A percentile compares a stretch with the other conserved stretches of the same genome.
Conservation (phyloP, 2,888 invertebrate genomes). For the Polietes domitor region DNA sequence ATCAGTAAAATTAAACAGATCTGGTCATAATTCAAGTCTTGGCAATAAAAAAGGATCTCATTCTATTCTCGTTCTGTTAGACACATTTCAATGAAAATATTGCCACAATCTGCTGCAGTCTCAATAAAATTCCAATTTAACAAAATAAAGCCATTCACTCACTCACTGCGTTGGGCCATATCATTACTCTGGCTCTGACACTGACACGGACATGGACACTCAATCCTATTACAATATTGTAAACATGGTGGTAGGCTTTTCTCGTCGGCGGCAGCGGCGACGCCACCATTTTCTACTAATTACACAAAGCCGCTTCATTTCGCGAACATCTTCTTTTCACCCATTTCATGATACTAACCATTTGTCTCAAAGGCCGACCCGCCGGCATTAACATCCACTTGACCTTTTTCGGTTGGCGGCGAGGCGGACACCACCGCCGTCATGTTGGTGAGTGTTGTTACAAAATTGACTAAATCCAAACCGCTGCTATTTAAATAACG, state of each 20-base stretch:
- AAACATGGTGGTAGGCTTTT: not conserved
- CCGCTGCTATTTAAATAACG: conserved; percentile 77
- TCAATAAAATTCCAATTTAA: conserved; percentile 8
- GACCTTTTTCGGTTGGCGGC: not conserved
- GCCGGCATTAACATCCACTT: conserved; percentile 5
- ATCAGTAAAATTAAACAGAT: no score
- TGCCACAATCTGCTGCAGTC: not conserved
- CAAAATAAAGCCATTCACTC: not conserved
- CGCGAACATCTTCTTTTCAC: not conserved
- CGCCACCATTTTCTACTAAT: not conserved
- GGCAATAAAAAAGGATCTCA: no score
- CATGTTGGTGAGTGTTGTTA: conserved; percentile 71
- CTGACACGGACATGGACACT: not conserved
- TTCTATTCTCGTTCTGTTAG: no score
- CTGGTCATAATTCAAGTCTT: no score
- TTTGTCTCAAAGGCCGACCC: conserved; percentile 43
- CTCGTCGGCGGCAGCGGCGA: no score
- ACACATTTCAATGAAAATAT: not conserved
- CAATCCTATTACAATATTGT: conserved; percentile 23
- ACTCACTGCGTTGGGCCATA: not conserved
- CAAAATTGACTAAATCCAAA: conserved; percentile 75
- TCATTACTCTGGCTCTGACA: not conserved
- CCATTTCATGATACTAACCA: conserved; percentile 48
- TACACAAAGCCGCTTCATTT: conserved; percentile 9
- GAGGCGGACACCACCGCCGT: conserved; percentile 49